Conservation (phyloP, 2,797 vertebrate species). For the Pempheris klunzingeri region DNA sequence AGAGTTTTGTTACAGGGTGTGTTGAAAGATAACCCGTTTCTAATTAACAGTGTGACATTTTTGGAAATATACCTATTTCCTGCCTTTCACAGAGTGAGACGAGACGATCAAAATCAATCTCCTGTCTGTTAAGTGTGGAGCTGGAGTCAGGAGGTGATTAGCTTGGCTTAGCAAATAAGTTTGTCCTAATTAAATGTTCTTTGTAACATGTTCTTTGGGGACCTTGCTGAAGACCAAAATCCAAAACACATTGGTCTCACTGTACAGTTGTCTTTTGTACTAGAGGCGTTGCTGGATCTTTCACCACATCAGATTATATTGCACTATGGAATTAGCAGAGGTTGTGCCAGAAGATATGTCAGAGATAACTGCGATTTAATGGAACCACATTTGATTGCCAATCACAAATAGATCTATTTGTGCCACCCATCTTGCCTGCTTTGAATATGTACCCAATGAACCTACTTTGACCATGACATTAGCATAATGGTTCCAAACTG, state of each 20-base stretch:
- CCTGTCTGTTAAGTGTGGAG: neutral
- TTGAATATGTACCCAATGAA: conserved; percentile 30
- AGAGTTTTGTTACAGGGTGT: neutral
- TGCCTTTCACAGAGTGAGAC: too few species aligned
- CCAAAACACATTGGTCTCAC: too few species aligned
- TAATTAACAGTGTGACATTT: neutral
- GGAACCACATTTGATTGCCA: conserved; percentile 12
- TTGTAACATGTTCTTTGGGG: too few species aligned
- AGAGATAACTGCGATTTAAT: conserved; percentile 7
- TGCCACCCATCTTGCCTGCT: conserved; percentile 20
- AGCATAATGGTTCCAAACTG: neutral
- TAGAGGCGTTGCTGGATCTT: neutral
- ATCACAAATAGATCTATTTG: conserved; percentile 10
- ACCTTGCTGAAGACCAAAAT: too few species aligned
- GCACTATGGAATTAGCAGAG: neutral
- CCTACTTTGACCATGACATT: neutral
- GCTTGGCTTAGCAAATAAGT: too few species aligned
- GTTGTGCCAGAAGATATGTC: neutral
- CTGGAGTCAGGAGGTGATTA: too few species aligned
- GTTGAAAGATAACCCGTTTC: neutral
- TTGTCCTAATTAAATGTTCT: too few species aligned
- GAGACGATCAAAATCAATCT: neutral
- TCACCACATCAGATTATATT: neutral
- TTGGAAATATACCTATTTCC: neutral
- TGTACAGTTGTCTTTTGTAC: neutral